Percentiles rank a stretch among this genome's conserved stretches.
Conservation (phyloP, 2,113 vertebrate genomes). For the Phylloscopus trochilus region DNA sequence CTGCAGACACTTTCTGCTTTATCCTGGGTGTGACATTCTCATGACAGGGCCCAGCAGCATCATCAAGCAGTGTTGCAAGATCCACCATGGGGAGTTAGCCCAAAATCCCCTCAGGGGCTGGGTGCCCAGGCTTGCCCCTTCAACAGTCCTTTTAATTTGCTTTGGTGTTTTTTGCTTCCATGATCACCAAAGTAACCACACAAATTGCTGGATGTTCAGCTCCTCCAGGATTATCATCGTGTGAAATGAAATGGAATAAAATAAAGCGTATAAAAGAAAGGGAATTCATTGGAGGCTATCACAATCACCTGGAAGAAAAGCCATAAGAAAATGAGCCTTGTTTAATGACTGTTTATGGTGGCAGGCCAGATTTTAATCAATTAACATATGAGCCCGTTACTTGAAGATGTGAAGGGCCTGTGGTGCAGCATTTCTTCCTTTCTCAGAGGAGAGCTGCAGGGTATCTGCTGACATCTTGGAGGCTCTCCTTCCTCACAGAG, state of each 20-base stretch:
- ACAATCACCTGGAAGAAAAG: neutral
- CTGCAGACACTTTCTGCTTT: neutral
- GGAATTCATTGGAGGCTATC: neutral
- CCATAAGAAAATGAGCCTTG: neutral
- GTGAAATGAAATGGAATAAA: neutral
- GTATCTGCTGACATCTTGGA: neutral
- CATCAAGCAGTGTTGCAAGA: neutral
- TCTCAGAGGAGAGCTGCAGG: neutral
- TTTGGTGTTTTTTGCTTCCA: neutral
- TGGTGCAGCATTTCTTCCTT: neutral
- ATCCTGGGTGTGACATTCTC: neutral
- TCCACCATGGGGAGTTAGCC: neutral
- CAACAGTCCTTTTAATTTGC: neutral
- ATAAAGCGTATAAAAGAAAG: neutral
- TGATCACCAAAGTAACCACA: neutral
- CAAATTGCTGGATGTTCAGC: neutral
- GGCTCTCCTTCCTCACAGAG: neutral
- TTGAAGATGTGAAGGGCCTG: neutral
- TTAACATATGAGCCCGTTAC: neutral
- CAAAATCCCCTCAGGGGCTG: neutral
- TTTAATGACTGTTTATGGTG: conserved; percentile 6
- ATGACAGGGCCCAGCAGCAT: accelerated
- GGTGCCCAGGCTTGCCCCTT: neutral
- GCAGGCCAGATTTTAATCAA: neutral
- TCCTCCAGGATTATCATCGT: neutral